Base-by-base conservation (phyloP, 1,140 invertebrate genomes). In the Panagrolaimus sp. region DNA sequence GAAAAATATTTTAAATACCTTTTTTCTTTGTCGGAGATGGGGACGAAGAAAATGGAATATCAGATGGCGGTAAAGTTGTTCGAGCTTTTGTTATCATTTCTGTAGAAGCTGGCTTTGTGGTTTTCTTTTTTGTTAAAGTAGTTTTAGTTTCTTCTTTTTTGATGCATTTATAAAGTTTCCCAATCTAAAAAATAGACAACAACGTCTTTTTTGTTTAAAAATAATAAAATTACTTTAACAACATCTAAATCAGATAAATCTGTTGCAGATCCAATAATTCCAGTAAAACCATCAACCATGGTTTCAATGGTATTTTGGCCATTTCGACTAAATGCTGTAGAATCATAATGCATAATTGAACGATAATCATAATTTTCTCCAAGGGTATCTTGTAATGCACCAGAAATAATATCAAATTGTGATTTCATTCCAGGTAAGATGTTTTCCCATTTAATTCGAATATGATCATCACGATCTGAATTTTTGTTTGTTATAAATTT, bases 371-470 rank as follows among this genome's bases (percentile, higher is more conserved):
- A 82, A 43, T 48, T 47, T 57, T 79, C 79, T 16, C 80, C 81
- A 64, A 75, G 78, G n/a, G 72, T 77, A 68, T 82, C 80, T 71
- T 83, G 78, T 8, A 83, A 65, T 8, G 80, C 81, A 7, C 79
- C 70, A 13, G 76, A 79, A 68, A 82, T 80, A 43, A 82, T 80
- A 51, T 82, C 79, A 63, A 82, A 82, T 65, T 82, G 80, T n/a
- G 68, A 71, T 53, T 83, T 80, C 81, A 81, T 83, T 48, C 79
- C 79, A 62, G 77, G 77, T 68, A 82, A 62, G 66, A 82, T 83
- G 63, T 82, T 82, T 47, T 82, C 81, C 80, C 80, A 82, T n/a
- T 70, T 65, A n/a, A 83, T 83, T 9, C 61, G 46, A 20, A 83
- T 77, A 48, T 84, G 73, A 44, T 84, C 72, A 53, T 81, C 79